phyloP scores from a whole-genome alignment of 2,113 vertebrate genomes.

The Nannobrachium achirus region DNA sequence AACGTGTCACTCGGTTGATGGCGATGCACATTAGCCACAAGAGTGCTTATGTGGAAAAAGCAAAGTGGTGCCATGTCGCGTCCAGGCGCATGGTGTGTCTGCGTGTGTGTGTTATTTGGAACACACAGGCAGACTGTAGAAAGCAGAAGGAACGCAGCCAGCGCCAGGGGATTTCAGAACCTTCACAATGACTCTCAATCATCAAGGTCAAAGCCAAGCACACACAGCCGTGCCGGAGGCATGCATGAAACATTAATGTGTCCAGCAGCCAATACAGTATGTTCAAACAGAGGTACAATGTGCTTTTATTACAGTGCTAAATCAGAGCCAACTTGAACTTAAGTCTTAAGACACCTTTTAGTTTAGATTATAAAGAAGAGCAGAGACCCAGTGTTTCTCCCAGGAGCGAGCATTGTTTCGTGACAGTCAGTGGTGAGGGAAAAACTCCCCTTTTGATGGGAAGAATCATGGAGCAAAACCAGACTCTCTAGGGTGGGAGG shows the following conservation, averaged over 20 bases:
- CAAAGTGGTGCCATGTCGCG: neutral
- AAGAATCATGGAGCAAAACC: too few species aligned
- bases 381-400: too few species aligned
- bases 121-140: neutral
- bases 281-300: too few species aligned
- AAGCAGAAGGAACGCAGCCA: neutral
- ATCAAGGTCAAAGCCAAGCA: slow-evolving; percentile 41
- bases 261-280: neutral
- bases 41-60: too few species aligned
- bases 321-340: neutral
- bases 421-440: too few species aligned
- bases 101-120: slow-evolving; percentile 9
- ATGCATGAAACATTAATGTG: slow-evolving; percentile 27
- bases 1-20: slow-evolving; percentile 38
- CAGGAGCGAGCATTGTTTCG: too few species aligned
- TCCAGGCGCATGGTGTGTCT: neutral
- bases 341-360: neutral
- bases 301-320: neutral
- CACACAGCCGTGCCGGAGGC: neutral
- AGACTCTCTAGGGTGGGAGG: too few species aligned
- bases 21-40: neutral
- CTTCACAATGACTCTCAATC: slow-evolving; percentile 20
- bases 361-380: too few species aligned
- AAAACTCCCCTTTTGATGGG: too few species aligned
- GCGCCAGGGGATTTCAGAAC: neutral